These are phyloP conservation scores for Alligator mississippiensis DNA, from an alignment of 2,113 vertebrate species.

Conservation along the genomic window DNA sequence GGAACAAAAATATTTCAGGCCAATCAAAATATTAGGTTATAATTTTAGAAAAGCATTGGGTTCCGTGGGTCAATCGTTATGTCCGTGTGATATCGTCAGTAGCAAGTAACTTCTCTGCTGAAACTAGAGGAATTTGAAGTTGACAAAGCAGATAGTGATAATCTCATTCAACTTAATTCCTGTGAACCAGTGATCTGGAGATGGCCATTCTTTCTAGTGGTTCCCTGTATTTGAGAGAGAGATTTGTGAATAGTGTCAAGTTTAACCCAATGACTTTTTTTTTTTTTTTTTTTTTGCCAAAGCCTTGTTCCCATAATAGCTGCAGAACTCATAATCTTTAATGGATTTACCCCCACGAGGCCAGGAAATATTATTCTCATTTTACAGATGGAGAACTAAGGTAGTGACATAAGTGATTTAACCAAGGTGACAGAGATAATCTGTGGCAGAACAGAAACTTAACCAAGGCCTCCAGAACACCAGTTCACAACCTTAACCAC, in stretches of 20 bases:
- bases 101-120: background rate
- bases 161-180: background rate
- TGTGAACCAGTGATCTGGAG: background rate
- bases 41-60: background rate
- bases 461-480: background rate
- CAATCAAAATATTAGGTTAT: background rate
- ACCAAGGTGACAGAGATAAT: background rate
- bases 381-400: background rate
- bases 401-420: background rate
- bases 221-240: background rate
- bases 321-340: background rate
- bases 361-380: background rate
- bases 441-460: background rate
- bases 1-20: background rate
- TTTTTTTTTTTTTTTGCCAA: background rate
- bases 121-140: background rate
- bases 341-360: background rate
- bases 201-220: background rate
- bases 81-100: background rate
- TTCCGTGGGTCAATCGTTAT: background rate
- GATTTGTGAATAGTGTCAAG: background rate
- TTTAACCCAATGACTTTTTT: background rate
- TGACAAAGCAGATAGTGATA: background rate
- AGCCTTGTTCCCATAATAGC: background rate
- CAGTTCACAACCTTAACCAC: no score